phyloP scores from a whole-genome alignment of 1,140 invertebrate species.

The Charaxes varanes region DNA sequence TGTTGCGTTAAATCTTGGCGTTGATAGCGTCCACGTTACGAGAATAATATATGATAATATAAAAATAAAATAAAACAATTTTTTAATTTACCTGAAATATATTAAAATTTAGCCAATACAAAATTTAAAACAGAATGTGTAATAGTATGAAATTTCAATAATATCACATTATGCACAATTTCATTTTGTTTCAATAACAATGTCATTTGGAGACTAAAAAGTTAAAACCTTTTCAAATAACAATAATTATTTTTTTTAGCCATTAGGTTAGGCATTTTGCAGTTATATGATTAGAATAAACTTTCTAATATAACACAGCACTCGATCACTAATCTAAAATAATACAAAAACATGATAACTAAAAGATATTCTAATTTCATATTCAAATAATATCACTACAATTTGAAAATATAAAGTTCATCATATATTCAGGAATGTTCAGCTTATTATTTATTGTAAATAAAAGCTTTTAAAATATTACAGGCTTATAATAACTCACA shows the following conservation, averaged over 20 bases:
- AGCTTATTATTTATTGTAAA: too few species aligned
- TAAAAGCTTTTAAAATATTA: conserved; percentile 2
- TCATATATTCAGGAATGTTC: conserved; percentile 17
- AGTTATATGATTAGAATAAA: neutral
- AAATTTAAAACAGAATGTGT: conserved; percentile 13
- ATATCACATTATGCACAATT: conserved; percentile 26
- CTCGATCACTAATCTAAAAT: conserved; percentile 17
- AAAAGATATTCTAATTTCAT: too few species aligned
- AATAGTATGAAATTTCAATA: conserved; percentile 16
- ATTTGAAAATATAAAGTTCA: neutral
- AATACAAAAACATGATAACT: conserved; percentile 12
- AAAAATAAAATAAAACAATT: neutral
- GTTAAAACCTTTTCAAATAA: neutral
- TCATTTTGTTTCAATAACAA: conserved; percentile 5
- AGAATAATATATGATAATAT: too few species aligned
- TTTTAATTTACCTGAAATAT: conserved; percentile 19
- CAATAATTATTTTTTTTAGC: too few species aligned
- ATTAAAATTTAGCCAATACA: conserved; percentile 19
- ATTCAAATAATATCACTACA: neutral
- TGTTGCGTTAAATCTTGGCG: too few species aligned
- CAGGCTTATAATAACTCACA: neutral
- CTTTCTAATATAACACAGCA: conserved; percentile 20
- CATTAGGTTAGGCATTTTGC: too few species aligned
- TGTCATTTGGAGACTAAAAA: neutral
- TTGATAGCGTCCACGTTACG: too few species aligned